Evolutionary conservation across 2,797 vertebrate species (phyloP), one percentile per base, ranked within the genome.

Genomic region (Acrossocheilus fasciatus): DNA sequence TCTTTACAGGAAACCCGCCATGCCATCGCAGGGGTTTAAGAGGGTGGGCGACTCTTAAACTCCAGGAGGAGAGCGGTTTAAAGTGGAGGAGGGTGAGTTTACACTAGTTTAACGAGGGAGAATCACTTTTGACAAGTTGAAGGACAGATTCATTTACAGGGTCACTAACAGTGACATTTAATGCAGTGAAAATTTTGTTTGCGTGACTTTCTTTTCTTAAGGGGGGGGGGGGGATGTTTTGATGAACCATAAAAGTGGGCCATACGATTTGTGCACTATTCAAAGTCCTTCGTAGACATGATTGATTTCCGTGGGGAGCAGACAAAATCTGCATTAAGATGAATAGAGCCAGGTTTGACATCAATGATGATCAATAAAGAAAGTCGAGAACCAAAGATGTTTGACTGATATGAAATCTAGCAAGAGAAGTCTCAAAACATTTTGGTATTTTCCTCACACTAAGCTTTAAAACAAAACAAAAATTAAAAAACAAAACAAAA

Each of bases 1-100:
- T 91, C 90, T 90, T 89, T 82, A 86, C 87, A 86, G 89, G 90
- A 90, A 91, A 87, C 88, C 88, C 91, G 89, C 78, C 43, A 88
- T 88, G 86, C 91, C 81, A 54, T 66, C n/a, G 41, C 81, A 70
- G 74, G 39, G 26, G 82, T 87, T 86, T 72, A 43, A 87, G 89
- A 88, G 91, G 89, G 81, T 87, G 88, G 92, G 87, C 87, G 86
- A 92, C 90, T 91, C 89, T 69, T 89, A 81, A 79, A 36, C 79
- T 77, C 90, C 2, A 12, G 86, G 84, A 52, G n/a, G 82, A 73
- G 64, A 77, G 23, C 34, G 3, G 23, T 26, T 69, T 26, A 15
- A 78, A 70, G 68, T 39, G 70, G n/a, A 54, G 52, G 57, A 77
- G 36, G 83, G 73, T 15, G 62, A 54, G 74, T 85, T 70, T 79